phyloP scores from a whole-genome alignment of 2,113 vertebrate genomes.

The Benitochromis conjunctus region DNA sequence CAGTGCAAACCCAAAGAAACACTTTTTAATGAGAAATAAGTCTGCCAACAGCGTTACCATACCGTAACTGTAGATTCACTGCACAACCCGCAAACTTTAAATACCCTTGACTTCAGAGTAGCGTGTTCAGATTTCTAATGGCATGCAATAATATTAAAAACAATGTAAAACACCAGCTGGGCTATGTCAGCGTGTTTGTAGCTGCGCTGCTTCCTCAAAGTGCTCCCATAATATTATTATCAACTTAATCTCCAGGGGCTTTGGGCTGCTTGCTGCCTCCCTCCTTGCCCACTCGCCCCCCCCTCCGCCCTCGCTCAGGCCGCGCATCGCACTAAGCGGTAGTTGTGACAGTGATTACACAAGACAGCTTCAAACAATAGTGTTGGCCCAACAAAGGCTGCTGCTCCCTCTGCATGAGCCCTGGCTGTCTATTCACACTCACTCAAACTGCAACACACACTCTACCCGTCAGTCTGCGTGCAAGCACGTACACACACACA shows the following conservation, averaged over 20 bases:
- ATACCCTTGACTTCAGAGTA: neutral
- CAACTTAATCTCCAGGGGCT: slow-evolving; percentile 33
- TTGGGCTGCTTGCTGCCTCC: neutral
- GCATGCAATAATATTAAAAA: neutral
- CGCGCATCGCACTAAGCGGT: slow-evolving; percentile 21
- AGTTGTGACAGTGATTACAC: slow-evolving; percentile 62
- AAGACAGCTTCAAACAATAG: slow-evolving; percentile 69
- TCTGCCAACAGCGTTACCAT: neutral
- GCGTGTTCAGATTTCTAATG: neutral
- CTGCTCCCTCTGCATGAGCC: slow-evolving; percentile 54
- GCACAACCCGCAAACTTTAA: neutral
- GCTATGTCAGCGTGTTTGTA: slow-evolving; percentile 25
- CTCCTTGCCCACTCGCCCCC: neutral
- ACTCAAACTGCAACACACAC: slow-evolving; percentile 59
- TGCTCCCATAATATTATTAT: slow-evolving; percentile 44
- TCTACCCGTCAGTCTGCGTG: slow-evolving; percentile 28
- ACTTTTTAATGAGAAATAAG: neutral
- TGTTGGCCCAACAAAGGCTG: slow-evolving; percentile 73
- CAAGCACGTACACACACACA: slow-evolving; percentile 32
- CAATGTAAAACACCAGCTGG: slow-evolving; percentile 25
- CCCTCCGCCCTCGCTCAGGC: neutral
- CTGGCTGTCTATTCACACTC: slow-evolving; percentile 55
- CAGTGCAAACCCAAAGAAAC: neutral
- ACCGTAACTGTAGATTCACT: neutral
- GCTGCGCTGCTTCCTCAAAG: slow-evolving; percentile 1